phyloP scores from a whole-genome alignment of 2,113 vertebrate species.

The Pleuronectes platessa region DNA sequence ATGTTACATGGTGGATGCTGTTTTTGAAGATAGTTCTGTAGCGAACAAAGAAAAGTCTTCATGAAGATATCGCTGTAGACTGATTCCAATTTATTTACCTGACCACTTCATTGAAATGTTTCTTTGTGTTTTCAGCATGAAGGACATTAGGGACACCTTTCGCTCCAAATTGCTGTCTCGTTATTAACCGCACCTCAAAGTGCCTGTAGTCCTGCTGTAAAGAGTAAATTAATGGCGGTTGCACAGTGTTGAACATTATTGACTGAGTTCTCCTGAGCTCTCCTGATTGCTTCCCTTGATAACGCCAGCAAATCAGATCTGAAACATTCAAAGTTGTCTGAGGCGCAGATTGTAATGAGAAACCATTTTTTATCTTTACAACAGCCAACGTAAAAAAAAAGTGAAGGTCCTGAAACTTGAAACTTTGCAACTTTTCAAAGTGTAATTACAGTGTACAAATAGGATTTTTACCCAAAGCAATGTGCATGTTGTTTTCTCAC shows the following conservation, averaged over 20 bases:
- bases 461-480: slow-evolving; percentile 79
- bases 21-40: slow-evolving; percentile 1
- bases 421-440: slow-evolving; percentile 82
- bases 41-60: not conserved
- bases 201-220: slow-evolving; percentile 57
- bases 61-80: not conserved
- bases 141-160: slow-evolving; percentile 43
- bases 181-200: slow-evolving; percentile 49
- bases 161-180: slow-evolving; percentile 33
- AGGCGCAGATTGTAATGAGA: slow-evolving; percentile 68
- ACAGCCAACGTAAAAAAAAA: slow-evolving; percentile 64
- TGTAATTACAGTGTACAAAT: slow-evolving; percentile 81
- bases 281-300: slow-evolving; percentile 77
- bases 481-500: slow-evolving; percentile 71
- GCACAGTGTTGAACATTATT: slow-evolving; percentile 64
- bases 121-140: slow-evolving; percentile 40
- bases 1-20: not conserved
- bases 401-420: slow-evolving; percentile 74
- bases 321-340: slow-evolving; percentile 71
- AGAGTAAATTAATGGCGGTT: slow-evolving; percentile 51
- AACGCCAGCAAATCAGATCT: slow-evolving; percentile 66
- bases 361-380: slow-evolving; percentile 75
- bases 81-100: slow-evolving; percentile 13
- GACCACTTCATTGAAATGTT: not conserved
- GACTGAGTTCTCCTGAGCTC: slow-evolving; percentile 64